Base-by-base conservation (phyloP, 1,140 invertebrate species). In the Cylas formicarius region DNA sequence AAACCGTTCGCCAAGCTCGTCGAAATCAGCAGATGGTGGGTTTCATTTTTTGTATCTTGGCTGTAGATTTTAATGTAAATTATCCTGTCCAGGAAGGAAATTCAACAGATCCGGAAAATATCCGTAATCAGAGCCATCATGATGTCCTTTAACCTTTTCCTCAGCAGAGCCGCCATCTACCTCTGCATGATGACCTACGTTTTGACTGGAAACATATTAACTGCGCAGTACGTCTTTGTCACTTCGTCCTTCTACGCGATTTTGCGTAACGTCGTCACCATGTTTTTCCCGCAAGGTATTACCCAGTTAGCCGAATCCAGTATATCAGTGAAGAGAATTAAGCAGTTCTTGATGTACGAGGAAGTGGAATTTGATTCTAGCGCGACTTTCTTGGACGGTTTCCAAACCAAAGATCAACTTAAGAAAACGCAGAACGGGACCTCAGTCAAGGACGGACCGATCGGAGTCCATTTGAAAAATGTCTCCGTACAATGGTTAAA, bases 121-220 rank as follows among this genome's bases (percentile, higher is more conserved):
- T 61, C 57, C 10, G 78, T 79, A 44, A 76, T 88, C 7, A 74
- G 78, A 24, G 84, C 80, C 6, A 67, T 86, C 2, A 74, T 84
- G 32, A 69, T 84, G 54, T 82, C 80, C 0, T 81, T 82, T 46
- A 79, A 82, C 27, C 75, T 80, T 59, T 84, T 82, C 54, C 72
- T 78, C 16, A 76, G 84, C 0, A 77, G 84, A 52, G 68, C 87
- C 8, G 78, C 84, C 14, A 73, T 90, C 23, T 89, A 89, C 58
- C 66, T 84, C 42, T 84, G 81, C 5, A 73, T 91, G 44, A 57
- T 88, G 17, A 72, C 79, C 4, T 90, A 80, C 54, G 79, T 89
- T 24, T 65, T 84, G 3, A 68, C 78, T 9, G 80, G 81, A 16
- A 65, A 82, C 46, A 63, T 68, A 17, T 75, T 87, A 24, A 75